phyloP scores from a whole-genome alignment of 2,888 invertebrate species.

The Drosophila robusta region DNA sequence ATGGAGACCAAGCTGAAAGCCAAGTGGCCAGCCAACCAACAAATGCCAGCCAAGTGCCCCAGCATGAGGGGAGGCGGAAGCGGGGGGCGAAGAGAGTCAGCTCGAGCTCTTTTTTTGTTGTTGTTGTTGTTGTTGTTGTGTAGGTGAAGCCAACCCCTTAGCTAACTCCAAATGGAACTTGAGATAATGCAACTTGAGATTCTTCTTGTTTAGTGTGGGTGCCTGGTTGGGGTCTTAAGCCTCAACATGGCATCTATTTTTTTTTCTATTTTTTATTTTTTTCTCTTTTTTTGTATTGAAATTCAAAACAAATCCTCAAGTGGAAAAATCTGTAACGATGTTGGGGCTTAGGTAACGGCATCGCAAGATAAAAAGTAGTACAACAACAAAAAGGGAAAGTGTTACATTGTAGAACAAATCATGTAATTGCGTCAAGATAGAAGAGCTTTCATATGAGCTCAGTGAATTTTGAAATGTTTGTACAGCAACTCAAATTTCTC shows the following conservation, averaged over 20 bases:
- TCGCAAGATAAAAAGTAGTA: conserved; percentile 3
- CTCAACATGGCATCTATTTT: conserved; percentile 9
- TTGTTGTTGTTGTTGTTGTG: not conserved
- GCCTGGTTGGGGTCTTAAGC: conserved; percentile 29
- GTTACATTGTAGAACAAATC: conserved; percentile 41
- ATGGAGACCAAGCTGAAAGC: conserved; percentile 41
- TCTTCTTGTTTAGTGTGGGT: conserved; percentile 39
- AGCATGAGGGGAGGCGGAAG: not conserved
- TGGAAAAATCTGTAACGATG: conserved; percentile 52
- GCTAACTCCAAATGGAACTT: conserved; percentile 54
- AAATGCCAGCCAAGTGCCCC: conserved; percentile 30
- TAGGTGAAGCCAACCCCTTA: conserved; percentile 45
- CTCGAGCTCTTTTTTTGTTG: not conserved
- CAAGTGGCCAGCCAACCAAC: conserved; percentile 59
- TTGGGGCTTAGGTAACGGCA: conserved; percentile 28
- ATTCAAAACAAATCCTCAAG: conserved; percentile 62
- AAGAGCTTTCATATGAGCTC: conserved; percentile 12
- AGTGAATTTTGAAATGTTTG: conserved; percentile 19
- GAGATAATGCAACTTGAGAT: conserved; percentile 66
- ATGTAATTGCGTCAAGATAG: conserved; percentile 24
- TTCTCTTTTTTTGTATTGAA: conserved; percentile 44
- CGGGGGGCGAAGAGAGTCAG: not conserved
- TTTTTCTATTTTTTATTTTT: not conserved
- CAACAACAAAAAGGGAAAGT: conserved; percentile 17
- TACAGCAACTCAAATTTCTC: conserved; percentile 13